Evolutionary conservation across 2,888 invertebrate species (phyloP).

Genomic region (Busseola fusca): DNA sequence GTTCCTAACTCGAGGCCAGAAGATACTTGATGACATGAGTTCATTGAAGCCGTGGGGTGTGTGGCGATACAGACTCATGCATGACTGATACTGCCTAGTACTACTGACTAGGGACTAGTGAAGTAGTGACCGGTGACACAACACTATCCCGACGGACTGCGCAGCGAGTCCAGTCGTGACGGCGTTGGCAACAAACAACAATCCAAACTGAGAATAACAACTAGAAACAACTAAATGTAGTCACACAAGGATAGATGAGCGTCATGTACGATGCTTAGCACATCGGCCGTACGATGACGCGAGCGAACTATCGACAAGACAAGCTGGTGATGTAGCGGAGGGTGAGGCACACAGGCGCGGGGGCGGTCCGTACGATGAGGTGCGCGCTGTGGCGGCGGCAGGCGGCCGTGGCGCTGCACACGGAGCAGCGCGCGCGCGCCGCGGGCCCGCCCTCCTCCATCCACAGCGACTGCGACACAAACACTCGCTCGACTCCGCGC

Average conservation of each 20-base stretch:
- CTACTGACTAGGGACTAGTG: not conserved
- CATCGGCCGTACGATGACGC: slow-evolving; percentile 15
- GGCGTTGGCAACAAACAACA: slow-evolving; percentile 20
- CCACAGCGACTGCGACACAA: slow-evolving; percentile 89
- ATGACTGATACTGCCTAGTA: not conserved
- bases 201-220: slow-evolving; percentile 18
- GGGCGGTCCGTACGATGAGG: slow-evolving; percentile 74
- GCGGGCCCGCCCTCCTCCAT: slow-evolving; percentile 82
- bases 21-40: not conserved
- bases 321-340: slow-evolving; percentile 38
- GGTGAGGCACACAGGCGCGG: slow-evolving; percentile 66
- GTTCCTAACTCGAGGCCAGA: not conserved
- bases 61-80: not conserved
- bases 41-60: not conserved
- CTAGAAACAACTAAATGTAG: slow-evolving; percentile 31
- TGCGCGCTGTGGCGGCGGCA: slow-evolving; percentile 84
- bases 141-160: not conserved
- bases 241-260: slow-evolving; percentile 36
- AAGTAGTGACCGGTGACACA: not conserved
- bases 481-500: not conserved
- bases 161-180: not conserved
- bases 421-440: slow-evolving; percentile 74
- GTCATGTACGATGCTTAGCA: slow-evolving; percentile 23
- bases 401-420: slow-evolving; percentile 74
- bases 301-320: slow-evolving; percentile 21